phyloP scores from a whole-genome alignment of 1,140 invertebrate species.

The Lysiphlebus fabarum region DNA sequence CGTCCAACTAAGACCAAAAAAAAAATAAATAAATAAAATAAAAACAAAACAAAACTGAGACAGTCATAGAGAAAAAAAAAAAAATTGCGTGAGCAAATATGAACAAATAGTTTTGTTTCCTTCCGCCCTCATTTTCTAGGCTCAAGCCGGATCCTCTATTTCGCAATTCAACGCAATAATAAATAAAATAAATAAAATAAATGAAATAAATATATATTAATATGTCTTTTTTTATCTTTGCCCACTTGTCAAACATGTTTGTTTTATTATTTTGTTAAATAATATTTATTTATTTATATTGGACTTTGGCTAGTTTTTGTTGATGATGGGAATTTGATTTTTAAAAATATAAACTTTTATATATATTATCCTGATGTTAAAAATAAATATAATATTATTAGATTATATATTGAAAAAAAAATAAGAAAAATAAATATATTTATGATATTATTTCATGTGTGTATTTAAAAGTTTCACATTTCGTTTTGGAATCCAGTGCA shows the following conservation, averaged over 20 bases:
- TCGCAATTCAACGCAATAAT: constrained; percentile 20
- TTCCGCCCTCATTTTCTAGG: constrained; percentile 25
- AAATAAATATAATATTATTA: too few relatives aligned
- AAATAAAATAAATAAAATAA: too few relatives aligned
- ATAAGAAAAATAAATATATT: too few relatives aligned
- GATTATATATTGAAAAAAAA: too few relatives aligned
- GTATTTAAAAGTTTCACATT: constrained; percentile 23
- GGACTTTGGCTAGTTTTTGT: too few relatives aligned
- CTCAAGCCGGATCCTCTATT: constrained; percentile 22
- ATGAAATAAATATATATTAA: too few relatives aligned
- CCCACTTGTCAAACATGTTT: background rate
- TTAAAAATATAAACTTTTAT: too few relatives aligned
- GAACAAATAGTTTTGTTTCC: constrained; percentile 15
- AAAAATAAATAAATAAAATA: background rate
- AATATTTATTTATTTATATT: background rate
- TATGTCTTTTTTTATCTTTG: too few relatives aligned
- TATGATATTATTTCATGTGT: background rate
- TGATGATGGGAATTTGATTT: too few relatives aligned
- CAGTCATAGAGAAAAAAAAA: background rate
- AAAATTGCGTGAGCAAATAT: background rate
- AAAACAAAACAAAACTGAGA: too few relatives aligned
- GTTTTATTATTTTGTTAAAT: background rate
- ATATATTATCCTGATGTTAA: too few relatives aligned
- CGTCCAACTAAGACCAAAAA: background rate
- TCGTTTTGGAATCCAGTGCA: background rate